These are phyloP conservation scores for Diaphora mendica DNA, from an alignment of 2,888 invertebrate genomes.

Conservation along the genomic window DNA sequence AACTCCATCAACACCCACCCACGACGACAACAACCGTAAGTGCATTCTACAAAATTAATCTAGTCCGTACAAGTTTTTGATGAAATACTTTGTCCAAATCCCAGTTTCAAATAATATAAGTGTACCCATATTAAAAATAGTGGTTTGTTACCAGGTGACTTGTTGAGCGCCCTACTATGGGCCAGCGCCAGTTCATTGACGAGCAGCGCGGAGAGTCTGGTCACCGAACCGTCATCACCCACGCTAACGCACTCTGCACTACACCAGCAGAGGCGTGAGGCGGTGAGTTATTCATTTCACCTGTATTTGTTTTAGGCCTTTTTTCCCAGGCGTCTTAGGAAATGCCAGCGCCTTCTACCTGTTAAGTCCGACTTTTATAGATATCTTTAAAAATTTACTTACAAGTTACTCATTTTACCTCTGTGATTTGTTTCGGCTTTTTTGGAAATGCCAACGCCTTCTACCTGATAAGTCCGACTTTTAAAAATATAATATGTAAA, in stretches of 20 bases:
- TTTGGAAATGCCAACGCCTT: no score
- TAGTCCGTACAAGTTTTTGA: not conserved
- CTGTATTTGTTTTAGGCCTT: no score
- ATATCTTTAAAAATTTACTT: no score
- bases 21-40: slow-evolving; percentile 85
- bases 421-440: no score
- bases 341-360: no score
- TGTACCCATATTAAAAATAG: no score
- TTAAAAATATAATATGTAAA: no score
- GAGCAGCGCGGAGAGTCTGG: slow-evolving; percentile 81
- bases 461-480: no score
- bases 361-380: no score
- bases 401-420: no score
- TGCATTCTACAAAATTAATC: slow-evolving; percentile 21
- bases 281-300: slow-evolving; percentile 56
- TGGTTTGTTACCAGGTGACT: slow-evolving; percentile 72
- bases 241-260: slow-evolving; percentile 65
- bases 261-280: slow-evolving; percentile 65
- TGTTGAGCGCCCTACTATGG: slow-evolving; percentile 84
- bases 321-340: no score
- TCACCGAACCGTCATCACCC: slow-evolving; percentile 71
- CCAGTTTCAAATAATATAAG: no score
- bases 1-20: slow-evolving; percentile 76
- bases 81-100: not conserved
- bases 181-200: slow-evolving; percentile 75